These are phyloP conservation scores for Protobothrops mucrosquamatus DNA, from an alignment of 2,113 vertebrate species.

Conservation along the genomic window DNA sequence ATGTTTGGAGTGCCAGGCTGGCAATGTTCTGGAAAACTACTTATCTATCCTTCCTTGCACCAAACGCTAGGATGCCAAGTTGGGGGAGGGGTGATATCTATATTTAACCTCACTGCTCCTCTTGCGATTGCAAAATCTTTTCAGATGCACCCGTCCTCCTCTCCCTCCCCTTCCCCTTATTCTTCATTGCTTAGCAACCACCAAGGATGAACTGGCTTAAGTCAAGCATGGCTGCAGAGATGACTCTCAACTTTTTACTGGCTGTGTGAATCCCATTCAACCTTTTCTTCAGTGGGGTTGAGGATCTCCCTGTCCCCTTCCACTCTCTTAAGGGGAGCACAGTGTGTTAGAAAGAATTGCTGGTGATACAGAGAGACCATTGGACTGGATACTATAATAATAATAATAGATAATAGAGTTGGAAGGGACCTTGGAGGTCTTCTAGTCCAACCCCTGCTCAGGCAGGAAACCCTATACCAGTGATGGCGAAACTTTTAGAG, in stretches of 20 bases:
- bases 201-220: constrained; percentile 57
- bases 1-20: not conserved
- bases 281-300: constrained; percentile 29
- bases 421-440: too few relatives aligned
- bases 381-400: not conserved
- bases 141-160: not conserved
- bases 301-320: not conserved
- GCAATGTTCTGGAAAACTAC: not conserved
- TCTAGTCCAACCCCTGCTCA: too few relatives aligned
- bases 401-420: too few relatives aligned
- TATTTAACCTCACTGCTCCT: constrained; percentile 32
- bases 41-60: constrained; percentile 6
- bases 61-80: not conserved
- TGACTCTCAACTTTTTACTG: constrained; percentile 48
- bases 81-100: not conserved
- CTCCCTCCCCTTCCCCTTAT: not conserved
- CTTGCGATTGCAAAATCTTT: constrained; percentile 46
- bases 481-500: too few relatives aligned
- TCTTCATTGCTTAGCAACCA: constrained; percentile 71
- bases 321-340: constrained; percentile 30
- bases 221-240: constrained; percentile 57
- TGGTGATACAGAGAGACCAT: not conserved
- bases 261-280: constrained; percentile 39
- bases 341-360: constrained; percentile 36
- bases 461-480: too few relatives aligned